These are phyloP conservation scores for Pelobates cultripes DNA, from an alignment of 2,797 vertebrate species.

Conservation along the genomic window DNA sequence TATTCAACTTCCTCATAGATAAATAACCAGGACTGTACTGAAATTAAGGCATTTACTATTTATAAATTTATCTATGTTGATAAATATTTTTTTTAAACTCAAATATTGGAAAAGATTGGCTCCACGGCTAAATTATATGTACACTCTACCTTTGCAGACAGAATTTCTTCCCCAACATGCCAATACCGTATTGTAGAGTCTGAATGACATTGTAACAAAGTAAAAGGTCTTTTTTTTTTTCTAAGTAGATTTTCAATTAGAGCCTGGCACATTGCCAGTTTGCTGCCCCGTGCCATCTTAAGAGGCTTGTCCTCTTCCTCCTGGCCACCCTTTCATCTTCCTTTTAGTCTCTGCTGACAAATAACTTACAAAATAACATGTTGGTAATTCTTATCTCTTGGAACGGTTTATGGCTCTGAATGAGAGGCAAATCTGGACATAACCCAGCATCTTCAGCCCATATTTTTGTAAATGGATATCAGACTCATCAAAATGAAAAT, in stretches of 20 bases:
- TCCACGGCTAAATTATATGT: too few species aligned
- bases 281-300: conserved; percentile 28
- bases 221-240: conserved; percentile 6
- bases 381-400: conserved; percentile 14
- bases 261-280: conserved; percentile 7
- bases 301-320: background rate
- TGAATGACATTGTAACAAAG: conserved; percentile 13
- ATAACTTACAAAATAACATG: background rate
- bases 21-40: too few species aligned
- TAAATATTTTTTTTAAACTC: too few species aligned
- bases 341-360: background rate
- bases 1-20: too few species aligned
- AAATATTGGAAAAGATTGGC: too few species aligned
- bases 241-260: conserved; percentile 16
- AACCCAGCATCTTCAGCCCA: background rate
- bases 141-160: too few species aligned
- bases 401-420: background rate
- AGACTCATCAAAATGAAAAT: background rate
- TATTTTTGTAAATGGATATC: conserved; percentile 6
- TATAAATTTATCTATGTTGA: too few species aligned
- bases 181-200: too few species aligned
- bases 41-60: too few species aligned
- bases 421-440: background rate
- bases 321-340: conserved; percentile 14
- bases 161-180: too few species aligned